Evolutionary conservation across 2,113 vertebrate species (phyloP), one percentile per base, ranked within the genome.

Genomic region (Coryphaenoides rupestris): DNA sequence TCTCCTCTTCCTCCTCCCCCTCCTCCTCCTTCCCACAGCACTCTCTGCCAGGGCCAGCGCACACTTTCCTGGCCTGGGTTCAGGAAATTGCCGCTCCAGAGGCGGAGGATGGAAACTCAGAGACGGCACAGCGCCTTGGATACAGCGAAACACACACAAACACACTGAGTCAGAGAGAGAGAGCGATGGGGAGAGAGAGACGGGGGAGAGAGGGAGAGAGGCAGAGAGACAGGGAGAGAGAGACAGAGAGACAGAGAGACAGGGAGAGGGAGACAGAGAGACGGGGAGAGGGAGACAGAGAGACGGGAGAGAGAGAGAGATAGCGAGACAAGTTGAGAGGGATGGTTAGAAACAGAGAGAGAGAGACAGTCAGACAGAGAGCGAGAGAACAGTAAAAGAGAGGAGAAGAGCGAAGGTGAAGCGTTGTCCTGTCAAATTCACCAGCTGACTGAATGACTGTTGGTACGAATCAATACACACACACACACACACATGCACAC

Each of bases 51-150:
- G 93, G 90, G 87, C 89, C 54, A 87, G 89, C 93, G 87, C 93
- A 92, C 79, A 94, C 92, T 94, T 99, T 99, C 95, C 96, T 99
- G 96, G 96, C 94, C 82, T 77, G 59, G 65, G 71, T 95, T 97
- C 96, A 99, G 96, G 95, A 99, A 98, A 99, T 90, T 93, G 89
- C 91, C 91, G 92, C 93, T 95, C 65, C 75, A 75, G 60, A 83
- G 91, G 89, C 70, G 82, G 88, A 92, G 90, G 89, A 92, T 93
- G 95, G 95, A 97, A 98, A 98, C 90, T 96, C 91, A 91, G 92
- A 93, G 92, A 76, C 58, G 85, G 73, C 85, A 66, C 79, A 92
- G 92, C 90, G 94, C 95, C 91, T 77, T 98, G 92, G 95, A 94
- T 95, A 95, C 94, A 63, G 89, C 91, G 90, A 91, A 92, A 90